phyloP scores from a whole-genome alignment of 1,140 invertebrate genomes.

The Melitaea cinxia region DNA sequence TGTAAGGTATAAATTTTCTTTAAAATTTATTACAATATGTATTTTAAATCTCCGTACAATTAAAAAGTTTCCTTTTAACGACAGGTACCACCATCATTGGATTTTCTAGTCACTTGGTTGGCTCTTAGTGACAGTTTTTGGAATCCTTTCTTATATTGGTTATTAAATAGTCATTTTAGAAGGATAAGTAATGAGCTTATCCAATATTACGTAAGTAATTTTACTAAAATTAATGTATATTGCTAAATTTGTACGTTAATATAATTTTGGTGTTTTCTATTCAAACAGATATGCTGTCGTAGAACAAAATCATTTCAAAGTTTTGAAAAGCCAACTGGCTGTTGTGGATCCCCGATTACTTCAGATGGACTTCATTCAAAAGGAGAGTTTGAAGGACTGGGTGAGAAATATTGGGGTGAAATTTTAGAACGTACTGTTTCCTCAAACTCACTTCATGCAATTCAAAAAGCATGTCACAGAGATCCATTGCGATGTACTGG shows the following conservation, averaged over 20 bases:
- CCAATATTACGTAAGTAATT: slow-evolving; percentile 85
- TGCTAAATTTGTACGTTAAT: not conserved
- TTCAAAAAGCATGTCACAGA: slow-evolving; percentile 83
- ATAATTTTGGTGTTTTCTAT: slow-evolving; percentile 25
- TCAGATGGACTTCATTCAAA: slow-evolving; percentile 79
- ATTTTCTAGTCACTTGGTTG: slow-evolving; percentile 92
- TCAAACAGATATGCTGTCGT: slow-evolving; percentile 73
- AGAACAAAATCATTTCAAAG: slow-evolving; percentile 67
- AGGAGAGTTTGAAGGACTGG: slow-evolving; percentile 85
- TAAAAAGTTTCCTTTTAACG: slow-evolving; percentile 35
- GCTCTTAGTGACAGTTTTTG: slow-evolving; percentile 93
- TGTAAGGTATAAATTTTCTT: slow-evolving; percentile 74
- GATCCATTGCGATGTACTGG: slow-evolving; percentile 71
- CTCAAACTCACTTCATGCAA: slow-evolving; percentile 85
- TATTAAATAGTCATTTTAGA: slow-evolving; percentile 92
- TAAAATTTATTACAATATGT: not conserved
- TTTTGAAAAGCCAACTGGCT: slow-evolving; percentile 75
- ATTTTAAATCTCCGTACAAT: slow-evolving; percentile 24
- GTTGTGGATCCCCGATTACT: slow-evolving; percentile 72
- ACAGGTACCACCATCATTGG: slow-evolving; percentile 88
- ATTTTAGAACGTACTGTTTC: slow-evolving; percentile 88
- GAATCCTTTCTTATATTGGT: slow-evolving; percentile 94
- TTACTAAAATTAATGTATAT: not conserved
- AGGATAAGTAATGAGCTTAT: slow-evolving; percentile 89
- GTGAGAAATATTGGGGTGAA: slow-evolving; percentile 90